Conservation (phyloP, 2,797 vertebrate genomes). For the Notamacropus eugenii region DNA sequence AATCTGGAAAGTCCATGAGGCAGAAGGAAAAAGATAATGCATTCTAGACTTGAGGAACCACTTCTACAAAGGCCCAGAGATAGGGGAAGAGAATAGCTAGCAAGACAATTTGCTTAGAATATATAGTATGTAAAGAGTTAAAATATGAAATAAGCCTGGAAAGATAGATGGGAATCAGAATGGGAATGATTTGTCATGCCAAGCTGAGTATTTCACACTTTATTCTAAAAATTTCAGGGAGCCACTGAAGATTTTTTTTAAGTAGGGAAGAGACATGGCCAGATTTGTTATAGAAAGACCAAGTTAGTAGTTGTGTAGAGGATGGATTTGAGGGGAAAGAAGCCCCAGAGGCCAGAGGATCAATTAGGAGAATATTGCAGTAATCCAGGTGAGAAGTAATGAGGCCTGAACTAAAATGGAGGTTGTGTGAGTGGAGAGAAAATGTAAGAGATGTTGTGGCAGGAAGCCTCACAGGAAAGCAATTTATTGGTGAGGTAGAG, state of each 20-base stretch:
- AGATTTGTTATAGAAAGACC: background rate
- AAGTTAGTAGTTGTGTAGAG: background rate
- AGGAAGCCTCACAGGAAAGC: background rate
- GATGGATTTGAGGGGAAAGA: background rate
- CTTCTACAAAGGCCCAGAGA: background rate
- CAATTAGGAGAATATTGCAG: background rate
- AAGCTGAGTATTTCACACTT: background rate
- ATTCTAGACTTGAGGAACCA: background rate
- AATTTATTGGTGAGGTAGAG: background rate
- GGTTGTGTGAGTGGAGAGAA: background rate
- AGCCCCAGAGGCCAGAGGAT: background rate
- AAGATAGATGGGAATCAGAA: background rate
- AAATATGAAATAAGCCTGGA: background rate
- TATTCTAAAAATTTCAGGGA: background rate
- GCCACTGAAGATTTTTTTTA: background rate
- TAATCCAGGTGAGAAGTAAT: background rate
- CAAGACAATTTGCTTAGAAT: background rate
- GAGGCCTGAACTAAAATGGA: background rate
- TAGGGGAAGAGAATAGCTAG: background rate
- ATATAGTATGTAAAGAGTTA: background rate
- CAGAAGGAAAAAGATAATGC: background rate
- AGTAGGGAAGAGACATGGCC: background rate
- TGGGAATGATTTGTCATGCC: background rate
- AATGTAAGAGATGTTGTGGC: background rate
- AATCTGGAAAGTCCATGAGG: background rate